Base-by-base conservation (phyloP, 1,140 invertebrate genomes). In the Lasioglossum baleicum region DNA sequence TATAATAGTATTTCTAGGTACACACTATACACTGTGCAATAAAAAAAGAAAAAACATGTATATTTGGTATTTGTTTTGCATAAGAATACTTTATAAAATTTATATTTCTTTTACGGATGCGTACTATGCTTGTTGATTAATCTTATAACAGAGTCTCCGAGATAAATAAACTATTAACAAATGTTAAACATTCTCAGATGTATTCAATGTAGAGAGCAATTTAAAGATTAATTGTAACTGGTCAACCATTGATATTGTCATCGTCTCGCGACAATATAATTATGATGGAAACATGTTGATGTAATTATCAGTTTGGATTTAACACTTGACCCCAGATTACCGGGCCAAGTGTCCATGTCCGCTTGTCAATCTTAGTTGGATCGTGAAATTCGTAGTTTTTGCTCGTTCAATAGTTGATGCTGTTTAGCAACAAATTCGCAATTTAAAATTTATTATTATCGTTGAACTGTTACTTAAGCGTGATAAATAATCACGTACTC, bases 241-340 rank as follows among this genome's bases (percentile, higher is more conserved):
- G 15, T 65, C 42, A 15, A 11, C 53, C 31, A 11, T 64, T 31
- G 7, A 63, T 15, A 51, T 79, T 79, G 48, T 65, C 40, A 66
- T 26, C 40, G 17, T 31, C 8, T 53, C 48, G 42, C 20, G 7
- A 48, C 17, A 69, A 42, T 35, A 44, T 42, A 26, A 22, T 68
- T 22, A 31, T 51, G 11, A 44, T 26, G 13, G 56, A 26, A 53
- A 17, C 35, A 17, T 74, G n/a, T 80, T 51, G n/a, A 42, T 68
- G 70, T 69, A 22, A 78, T 83, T 91, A 90, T 91, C 90, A 86
- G 88, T 83, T 75, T 67, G 80, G 85, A 86, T 89, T 91, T 91
- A 90, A 91, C 90, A 89, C 70, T 90, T 92, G 91, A 92, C 90
- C 91, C 72, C 63, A 68, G 86, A 86, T 80, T 80, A 84, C 82